phyloP scores from a whole-genome alignment of 2,888 invertebrate genomes.

The Lasioglossum marginatum region DNA sequence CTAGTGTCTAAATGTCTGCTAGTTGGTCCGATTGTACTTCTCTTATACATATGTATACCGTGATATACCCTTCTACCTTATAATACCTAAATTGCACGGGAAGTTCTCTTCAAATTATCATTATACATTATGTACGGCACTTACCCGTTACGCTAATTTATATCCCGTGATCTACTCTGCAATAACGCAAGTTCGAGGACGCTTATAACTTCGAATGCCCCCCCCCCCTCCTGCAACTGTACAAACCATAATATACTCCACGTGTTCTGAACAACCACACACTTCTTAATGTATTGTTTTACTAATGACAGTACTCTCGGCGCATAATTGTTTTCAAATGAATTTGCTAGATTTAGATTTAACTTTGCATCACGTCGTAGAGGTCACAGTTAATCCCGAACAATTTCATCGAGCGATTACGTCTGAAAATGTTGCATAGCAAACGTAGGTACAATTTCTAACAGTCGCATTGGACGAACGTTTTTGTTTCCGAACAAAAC shows the following conservation, averaged over 20 bases:
- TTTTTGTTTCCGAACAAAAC: neutral
- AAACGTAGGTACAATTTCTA: neutral
- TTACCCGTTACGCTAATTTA: conserved; percentile 42
- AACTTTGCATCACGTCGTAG: neutral
- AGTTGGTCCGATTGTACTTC: conserved; percentile 5
- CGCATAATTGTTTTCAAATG: neutral
- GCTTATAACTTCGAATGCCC: neutral
- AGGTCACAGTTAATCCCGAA: neutral
- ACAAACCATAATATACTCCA: neutral
- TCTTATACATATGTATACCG: conserved; percentile 9
- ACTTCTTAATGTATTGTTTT: neutral
- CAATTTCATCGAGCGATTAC: neutral
- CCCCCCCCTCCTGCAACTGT: neutral
- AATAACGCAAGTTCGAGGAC: conserved; percentile 29
- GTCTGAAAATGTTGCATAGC: neutral
- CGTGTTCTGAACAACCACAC: neutral
- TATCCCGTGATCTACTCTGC: conserved; percentile 29
- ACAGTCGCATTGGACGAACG: neutral
- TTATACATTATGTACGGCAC: conserved; percentile 25
- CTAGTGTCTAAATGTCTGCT: too few species aligned
- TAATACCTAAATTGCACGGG: conserved; percentile 41
- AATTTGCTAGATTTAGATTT: neutral
- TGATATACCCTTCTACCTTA: conserved; percentile 9
- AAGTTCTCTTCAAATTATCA: conserved; percentile 39
- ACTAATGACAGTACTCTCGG: neutral